Conservation (phyloP, 2,797 vertebrate species). For the Ataeniobius toweri region DNA sequence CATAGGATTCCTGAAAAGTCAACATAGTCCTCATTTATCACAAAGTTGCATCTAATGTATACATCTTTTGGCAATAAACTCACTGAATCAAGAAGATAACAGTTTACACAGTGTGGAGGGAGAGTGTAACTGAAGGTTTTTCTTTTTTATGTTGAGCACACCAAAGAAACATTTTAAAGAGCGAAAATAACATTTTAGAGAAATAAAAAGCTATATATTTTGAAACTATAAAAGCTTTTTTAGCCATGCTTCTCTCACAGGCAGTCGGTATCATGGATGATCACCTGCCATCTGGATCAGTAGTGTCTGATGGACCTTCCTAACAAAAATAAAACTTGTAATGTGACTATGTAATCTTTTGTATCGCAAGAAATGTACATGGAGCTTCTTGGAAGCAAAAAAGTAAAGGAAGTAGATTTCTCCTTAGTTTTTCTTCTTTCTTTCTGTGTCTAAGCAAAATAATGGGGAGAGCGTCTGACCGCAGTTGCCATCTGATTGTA, state of each 20-base stretch:
- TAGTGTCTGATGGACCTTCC: no score
- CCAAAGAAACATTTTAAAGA: not conserved
- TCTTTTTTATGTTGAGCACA: not conserved
- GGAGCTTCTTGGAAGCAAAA: no score
- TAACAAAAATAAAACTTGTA: no score
- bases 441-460: not conserved
- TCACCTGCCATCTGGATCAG: no score
- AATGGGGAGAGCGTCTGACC: not conserved
- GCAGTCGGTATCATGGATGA: no score
- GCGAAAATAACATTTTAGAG: not conserved
- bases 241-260: no score
- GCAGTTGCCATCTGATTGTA: not conserved
- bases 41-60: constrained; percentile 18
- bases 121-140: not conserved
- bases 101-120: not conserved
- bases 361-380: no score
- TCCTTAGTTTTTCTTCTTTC: not conserved
- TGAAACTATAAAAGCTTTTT: not conserved
- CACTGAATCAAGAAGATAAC: constrained; percentile 12
- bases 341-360: no score
- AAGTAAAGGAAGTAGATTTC: no score
- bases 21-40: constrained; percentile 42
- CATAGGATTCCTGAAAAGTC: constrained; percentile 79
- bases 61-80: not conserved
- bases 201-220: not conserved